Percentiles rank a stretch among this genome's conserved stretches.
Evolutionary conservation across 2,797 vertebrate species (phyloP).

Genomic region (Lithobates pipiens): DNA sequence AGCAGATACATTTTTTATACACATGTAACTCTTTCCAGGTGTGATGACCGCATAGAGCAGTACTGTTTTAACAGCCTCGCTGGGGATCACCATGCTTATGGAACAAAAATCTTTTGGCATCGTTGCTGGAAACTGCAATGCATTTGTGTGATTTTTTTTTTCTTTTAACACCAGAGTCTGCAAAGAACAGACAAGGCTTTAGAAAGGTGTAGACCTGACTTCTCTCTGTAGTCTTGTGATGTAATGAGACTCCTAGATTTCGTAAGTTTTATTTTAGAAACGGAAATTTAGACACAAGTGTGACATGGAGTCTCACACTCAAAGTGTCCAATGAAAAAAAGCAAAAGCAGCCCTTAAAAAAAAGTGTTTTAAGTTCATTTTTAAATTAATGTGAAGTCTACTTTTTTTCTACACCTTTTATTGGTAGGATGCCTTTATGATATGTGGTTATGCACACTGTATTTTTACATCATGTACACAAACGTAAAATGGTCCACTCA

Average conservation of each 20-base stretch:
- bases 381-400: too few species aligned
- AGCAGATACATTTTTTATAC: conserved; percentile 54
- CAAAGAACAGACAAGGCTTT: conserved; percentile 36
- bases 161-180: conserved; percentile 30
- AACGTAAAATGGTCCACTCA: too few species aligned
- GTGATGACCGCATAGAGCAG: conserved; percentile 50
- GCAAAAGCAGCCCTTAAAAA: too few species aligned
- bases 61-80: conserved; percentile 54
- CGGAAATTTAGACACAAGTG: background rate
- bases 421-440: background rate
- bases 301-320: background rate
- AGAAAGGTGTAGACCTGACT: conserved; percentile 43
- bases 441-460: too few species aligned
- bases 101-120: conserved; percentile 53
- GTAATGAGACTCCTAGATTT: background rate
- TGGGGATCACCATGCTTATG: conserved; percentile 54
- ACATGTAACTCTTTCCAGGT: conserved; percentile 57
- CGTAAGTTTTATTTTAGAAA: background rate
- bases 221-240: conserved; percentile 2
- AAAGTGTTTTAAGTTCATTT: too few species aligned
- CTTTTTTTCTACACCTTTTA: too few species aligned
- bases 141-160: conserved; percentile 30
- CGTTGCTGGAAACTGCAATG: conserved; percentile 37
- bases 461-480: background rate
- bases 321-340: too few species aligned